These are phyloP conservation scores for Sphaerophoria taeniata DNA, from an alignment of 2,888 invertebrate species.

Conservation along the genomic window DNA sequence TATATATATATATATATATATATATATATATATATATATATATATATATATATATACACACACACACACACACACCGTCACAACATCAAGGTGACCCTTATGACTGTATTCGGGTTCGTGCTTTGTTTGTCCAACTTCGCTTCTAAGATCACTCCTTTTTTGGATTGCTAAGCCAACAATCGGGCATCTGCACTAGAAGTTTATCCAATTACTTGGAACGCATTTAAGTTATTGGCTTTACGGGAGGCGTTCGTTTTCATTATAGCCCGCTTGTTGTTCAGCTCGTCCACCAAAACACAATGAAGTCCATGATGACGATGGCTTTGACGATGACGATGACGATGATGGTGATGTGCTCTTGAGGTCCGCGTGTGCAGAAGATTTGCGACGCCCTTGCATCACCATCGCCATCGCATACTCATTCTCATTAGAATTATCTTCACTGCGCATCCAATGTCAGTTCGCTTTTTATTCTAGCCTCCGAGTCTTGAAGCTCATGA, in stretches of 20 bases:
- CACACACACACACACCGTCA: slow-evolving; percentile 9
- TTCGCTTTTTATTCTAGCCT: neutral
- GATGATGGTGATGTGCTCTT: slow-evolving; percentile 33
- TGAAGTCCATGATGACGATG: neutral
- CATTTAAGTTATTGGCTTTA: slow-evolving; percentile 75
- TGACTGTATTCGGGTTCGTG: neutral
- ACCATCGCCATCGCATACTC: slow-evolving; percentile 6
- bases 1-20: no score
- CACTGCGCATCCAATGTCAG: slow-evolving; percentile 56
- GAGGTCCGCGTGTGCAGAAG: slow-evolving; percentile 44
- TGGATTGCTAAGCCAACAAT: neutral
- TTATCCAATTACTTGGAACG: slow-evolving; percentile 74
- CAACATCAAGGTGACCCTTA: slow-evolving; percentile 31
- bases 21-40: no score
- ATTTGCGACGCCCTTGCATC: slow-evolving; percentile 66
- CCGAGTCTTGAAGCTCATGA: no score
- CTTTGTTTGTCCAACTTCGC: neutral
- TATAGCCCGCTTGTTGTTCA: slow-evolving; percentile 53
- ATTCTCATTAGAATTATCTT: slow-evolving; percentile 69
- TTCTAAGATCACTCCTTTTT: neutral
- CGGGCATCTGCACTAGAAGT: slow-evolving; percentile 66
- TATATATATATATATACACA: no score
- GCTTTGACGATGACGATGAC: neutral
- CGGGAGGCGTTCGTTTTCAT: slow-evolving; percentile 75
- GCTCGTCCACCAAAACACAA: slow-evolving; percentile 3